These are phyloP conservation scores for Lagria hirta DNA, from an alignment of 2,888 invertebrate species.

Conservation along the genomic window DNA sequence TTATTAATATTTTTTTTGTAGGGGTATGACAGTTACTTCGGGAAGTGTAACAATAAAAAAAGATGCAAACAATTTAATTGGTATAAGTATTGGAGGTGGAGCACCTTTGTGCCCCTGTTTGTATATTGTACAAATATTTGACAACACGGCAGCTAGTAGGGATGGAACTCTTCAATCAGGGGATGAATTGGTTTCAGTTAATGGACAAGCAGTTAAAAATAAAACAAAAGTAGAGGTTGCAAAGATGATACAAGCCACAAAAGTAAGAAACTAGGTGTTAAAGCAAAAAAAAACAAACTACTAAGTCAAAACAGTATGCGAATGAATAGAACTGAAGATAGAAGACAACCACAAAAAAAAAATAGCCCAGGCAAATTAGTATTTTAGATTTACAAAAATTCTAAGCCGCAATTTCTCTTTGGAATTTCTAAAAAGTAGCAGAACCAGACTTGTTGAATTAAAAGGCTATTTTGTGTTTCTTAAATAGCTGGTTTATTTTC, in stretches of 20 bases:
- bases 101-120: slow-evolving; percentile 94
- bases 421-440: no score
- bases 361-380: no score
- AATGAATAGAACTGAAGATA: no score
- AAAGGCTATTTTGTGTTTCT: no score
- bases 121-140: slow-evolving; percentile 98
- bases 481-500: no score
- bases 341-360: no score
- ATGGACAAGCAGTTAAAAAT: slow-evolving; percentile 89
- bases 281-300: no score
- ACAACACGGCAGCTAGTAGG: slow-evolving; percentile 91
- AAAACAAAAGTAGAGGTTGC: slow-evolving; percentile 98
- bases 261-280: no score
- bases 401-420: no score
- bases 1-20: slow-evolving; percentile 51
- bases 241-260: slow-evolving; percentile 95
- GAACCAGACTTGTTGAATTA: no score
- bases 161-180: slow-evolving; percentile 96
- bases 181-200: slow-evolving; percentile 94
- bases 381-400: no score
- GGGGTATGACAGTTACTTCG: slow-evolving; percentile 98
- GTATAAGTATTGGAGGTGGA: slow-evolving; percentile 97
- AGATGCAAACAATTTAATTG: slow-evolving; percentile 91
- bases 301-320: not conserved
- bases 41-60: slow-evolving; percentile 88